Base-by-base conservation (phyloP, 2,797 vertebrate genomes). In the Lutjanus campechanus region DNA sequence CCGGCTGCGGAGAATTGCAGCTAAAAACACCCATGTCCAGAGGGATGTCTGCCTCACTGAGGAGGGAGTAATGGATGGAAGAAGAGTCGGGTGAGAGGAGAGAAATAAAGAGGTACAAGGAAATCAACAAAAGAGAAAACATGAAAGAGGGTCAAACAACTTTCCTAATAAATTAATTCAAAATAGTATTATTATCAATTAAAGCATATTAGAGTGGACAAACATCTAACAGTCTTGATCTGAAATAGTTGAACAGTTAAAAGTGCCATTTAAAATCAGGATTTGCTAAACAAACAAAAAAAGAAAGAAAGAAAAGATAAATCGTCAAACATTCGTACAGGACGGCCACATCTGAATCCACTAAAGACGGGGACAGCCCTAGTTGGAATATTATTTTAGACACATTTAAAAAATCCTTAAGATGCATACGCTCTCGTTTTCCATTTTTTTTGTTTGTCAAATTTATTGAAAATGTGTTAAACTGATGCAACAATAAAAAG, bases 21-120 rank as follows among this genome's bases (percentile, higher is more conserved):
- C 29, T 79, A 1, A 76, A 25, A 68, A 41, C 92, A 0, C 82
- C 92, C 91, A 93, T 93, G 40, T 95, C 95, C 90, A 94, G 90
- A 49, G 93, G 72, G 68, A 95, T 87, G 1, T 95, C 93, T 0
- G 36, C 46, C 11, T 95, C 90, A 58, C 93, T 93, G 91, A 51
- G 71, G 64, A 60, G 22, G 40, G 41, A 50, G 22, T 50, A 13
- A 29, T 3, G 13, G 11, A 29, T 0, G 29, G 46, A 16, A 5
- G 64, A 0, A 6, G 16, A 43, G 46, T 0, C n/a, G 13, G 50
- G 29, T 0, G 11, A 17, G 3, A 10, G 11, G 43, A 25, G n/a
- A 10, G 40, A 43, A 11, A 4, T 0, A 36, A 60, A 25, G 15
- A 41, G 7, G 16, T 0, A 12, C 0, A 40, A 25, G 2, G 16